Conservation (phyloP, 2,888 invertebrate species). For the Hypercompe scribonia region DNA sequence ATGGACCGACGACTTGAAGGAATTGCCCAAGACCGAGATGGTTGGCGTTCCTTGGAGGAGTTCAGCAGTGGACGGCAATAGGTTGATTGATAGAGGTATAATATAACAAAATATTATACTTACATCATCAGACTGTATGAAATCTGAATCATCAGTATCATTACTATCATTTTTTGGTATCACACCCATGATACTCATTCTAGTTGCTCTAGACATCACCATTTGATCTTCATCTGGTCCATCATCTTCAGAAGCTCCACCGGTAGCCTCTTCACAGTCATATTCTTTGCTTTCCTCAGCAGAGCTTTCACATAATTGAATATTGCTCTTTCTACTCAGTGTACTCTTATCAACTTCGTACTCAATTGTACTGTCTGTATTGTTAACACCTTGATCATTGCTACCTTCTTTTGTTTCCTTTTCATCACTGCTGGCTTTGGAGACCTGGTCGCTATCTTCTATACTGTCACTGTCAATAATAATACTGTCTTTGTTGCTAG, state of each 20-base stretch:
- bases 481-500: constrained; percentile 26
- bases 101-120: no score
- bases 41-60: no score
- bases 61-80: no score
- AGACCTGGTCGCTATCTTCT: constrained; percentile 35
- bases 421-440: constrained; percentile 11
- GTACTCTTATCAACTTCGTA: constrained; percentile 25
- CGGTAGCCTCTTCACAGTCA: constrained; percentile 37
- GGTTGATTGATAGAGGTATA: no score
- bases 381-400: constrained; percentile 2
- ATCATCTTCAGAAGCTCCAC: constrained; percentile 55
- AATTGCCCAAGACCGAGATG: no score
- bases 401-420: constrained; percentile 5
- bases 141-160: constrained; percentile 81
- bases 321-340: constrained; percentile 19
- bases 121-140: constrained; percentile 81
- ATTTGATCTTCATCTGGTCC: constrained; percentile 77
- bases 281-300: constrained; percentile 26
- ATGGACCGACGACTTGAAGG: no score
- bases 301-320: constrained; percentile 10
- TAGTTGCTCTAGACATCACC: constrained; percentile 80
- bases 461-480: constrained; percentile 38
- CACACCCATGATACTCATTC: constrained; percentile 83
- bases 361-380: constrained; percentile 25
- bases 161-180: constrained; percentile 71